Conservation (phyloP, 2,797 vertebrate genomes). For the Picus viridis region DNA sequence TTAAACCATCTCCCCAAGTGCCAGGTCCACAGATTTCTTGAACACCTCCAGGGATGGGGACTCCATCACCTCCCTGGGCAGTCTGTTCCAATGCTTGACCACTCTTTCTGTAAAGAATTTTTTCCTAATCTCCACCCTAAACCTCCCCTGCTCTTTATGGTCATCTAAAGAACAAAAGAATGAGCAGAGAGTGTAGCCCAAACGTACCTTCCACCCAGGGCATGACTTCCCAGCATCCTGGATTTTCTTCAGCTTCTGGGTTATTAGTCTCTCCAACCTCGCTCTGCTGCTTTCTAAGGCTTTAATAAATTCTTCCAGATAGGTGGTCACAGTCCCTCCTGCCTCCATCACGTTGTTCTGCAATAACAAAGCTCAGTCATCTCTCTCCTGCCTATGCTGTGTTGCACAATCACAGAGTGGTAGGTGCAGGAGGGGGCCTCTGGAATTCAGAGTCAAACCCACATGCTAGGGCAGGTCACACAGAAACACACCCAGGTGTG, state of each 20-base stretch:
- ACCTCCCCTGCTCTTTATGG: background rate
- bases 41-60: no score
- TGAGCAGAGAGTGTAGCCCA: background rate
- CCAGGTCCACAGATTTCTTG: no score
- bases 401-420: no score
- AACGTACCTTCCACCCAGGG: background rate
- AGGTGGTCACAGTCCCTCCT: fast-evolving
- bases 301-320: slow-evolving; percentile 3
- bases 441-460: no score
- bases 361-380: background rate
- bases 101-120: no score
- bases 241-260: background rate
- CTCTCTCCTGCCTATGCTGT: background rate
- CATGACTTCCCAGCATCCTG: fast-evolving
- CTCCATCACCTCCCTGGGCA: no score
- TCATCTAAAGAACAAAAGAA: background rate
- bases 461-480: no score
- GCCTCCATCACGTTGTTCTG: background rate
- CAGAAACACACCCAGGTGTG: no score
- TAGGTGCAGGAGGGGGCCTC: no score
- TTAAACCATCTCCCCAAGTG: no score
- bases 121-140: no score
- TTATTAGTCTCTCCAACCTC: fast-evolving
- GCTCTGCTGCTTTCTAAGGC: background rate
- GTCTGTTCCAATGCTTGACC: no score